Evolutionary conservation across 2,888 invertebrate genomes (phyloP).

Genomic region (Lycia hirtaria): DNA sequence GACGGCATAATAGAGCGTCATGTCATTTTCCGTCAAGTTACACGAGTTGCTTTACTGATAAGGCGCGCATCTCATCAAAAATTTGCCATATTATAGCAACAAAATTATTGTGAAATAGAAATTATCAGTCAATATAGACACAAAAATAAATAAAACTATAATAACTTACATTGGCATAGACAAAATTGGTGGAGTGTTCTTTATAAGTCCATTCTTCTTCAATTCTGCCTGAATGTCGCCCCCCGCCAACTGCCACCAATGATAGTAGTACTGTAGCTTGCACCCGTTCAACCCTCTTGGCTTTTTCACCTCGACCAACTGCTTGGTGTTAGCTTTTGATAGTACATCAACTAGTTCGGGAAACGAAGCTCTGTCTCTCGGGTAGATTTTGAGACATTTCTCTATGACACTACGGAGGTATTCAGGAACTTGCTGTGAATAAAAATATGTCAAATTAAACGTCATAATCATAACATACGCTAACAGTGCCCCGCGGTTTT

Average conservation of each 20-base stretch:
- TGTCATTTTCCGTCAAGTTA: no score
- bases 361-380: constrained; percentile 84
- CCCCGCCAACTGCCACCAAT: constrained; percentile 98
- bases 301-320: constrained; percentile 73
- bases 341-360: constrained; percentile 83
- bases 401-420: constrained; percentile 87
- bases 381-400: constrained; percentile 89
- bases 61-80: no score
- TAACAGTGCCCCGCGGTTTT: no score
- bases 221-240: constrained; percentile 96
- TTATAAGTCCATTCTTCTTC: constrained; percentile 95
- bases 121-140: not conserved
- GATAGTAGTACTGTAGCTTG: constrained; percentile 93
- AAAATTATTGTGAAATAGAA: no score
- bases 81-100: no score
- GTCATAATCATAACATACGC: no score
- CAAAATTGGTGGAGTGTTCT: constrained; percentile 93
- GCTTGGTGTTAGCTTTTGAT: constrained; percentile 63
- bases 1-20: no score
- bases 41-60: no score
- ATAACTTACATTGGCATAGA: constrained; percentile 89
- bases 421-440: constrained; percentile 83
- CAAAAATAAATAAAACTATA: constrained; percentile 11
- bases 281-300: constrained; percentile 76
- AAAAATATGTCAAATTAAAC: not conserved